Evolutionary conservation across 2,797 vertebrate genomes (phyloP).

Genomic region (Gadopsis bispinosus): DNA sequence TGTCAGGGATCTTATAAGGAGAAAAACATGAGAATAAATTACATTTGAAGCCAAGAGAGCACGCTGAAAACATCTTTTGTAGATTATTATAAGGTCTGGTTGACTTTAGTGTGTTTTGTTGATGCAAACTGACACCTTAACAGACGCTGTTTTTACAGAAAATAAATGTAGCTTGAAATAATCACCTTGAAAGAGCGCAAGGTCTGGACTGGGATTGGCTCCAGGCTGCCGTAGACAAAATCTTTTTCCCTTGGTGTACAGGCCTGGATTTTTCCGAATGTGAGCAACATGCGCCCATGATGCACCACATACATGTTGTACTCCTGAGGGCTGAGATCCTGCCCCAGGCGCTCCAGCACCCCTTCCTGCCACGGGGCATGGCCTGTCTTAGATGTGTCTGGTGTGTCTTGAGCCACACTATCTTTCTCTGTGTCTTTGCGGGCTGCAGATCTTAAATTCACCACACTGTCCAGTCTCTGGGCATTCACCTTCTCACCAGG

Average conservation of each 20-base stretch:
- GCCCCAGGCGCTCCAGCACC: slow-evolving; percentile 89
- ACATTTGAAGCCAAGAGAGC: slow-evolving; percentile 39
- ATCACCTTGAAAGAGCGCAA: slow-evolving; percentile 91
- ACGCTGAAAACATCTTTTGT: not conserved
- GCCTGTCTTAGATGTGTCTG: slow-evolving; percentile 71
- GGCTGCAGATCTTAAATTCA: slow-evolving; percentile 12
- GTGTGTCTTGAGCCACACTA: not conserved
- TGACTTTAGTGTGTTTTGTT: not conserved
- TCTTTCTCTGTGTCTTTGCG: not conserved
- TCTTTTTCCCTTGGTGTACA: slow-evolving; percentile 92
- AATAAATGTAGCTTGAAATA: slow-evolving; percentile 68
- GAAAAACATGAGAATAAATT: not conserved
- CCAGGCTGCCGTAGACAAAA: slow-evolving; percentile 94
- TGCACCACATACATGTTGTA: slow-evolving; percentile 95
- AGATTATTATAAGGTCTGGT: not conserved
- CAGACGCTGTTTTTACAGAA: too few species aligned
- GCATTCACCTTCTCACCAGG: slow-evolving; percentile 4
- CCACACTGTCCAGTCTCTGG: not conserved
- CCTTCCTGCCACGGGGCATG: slow-evolving; percentile 94
- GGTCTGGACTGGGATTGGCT: slow-evolving; percentile 91
- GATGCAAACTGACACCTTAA: too few species aligned
- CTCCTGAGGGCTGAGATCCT: slow-evolving; percentile 88
- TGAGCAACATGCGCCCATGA: slow-evolving; percentile 92
- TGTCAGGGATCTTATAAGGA: slow-evolving; percentile 87
- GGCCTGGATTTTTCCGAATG: slow-evolving; percentile 93